phyloP scores from a whole-genome alignment of 2,113 vertebrate species.

The Falcunculus frontatus region DNA sequence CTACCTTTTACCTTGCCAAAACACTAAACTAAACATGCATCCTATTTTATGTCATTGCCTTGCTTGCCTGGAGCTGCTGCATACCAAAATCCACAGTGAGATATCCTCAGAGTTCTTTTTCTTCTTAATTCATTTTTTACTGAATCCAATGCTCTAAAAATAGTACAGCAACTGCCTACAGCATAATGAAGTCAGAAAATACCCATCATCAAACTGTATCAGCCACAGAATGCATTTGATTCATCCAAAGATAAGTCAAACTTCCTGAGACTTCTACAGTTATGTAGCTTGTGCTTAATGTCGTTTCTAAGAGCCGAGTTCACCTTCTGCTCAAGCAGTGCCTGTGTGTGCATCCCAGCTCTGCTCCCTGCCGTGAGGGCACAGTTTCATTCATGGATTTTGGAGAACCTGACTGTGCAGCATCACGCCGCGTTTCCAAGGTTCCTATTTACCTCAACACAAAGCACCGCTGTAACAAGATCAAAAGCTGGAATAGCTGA shows the following conservation, averaged over 20 bases:
- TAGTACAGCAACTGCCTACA: not conserved
- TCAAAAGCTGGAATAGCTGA: not conserved
- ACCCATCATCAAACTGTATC: not conserved
- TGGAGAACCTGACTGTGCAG: not conserved
- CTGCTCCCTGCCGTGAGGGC: accelerated
- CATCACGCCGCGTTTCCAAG: not conserved
- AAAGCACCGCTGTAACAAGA: not conserved
- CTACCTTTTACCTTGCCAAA: not conserved
- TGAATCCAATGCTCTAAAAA: not conserved
- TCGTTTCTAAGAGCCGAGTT: not conserved
- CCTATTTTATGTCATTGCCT: not conserved
- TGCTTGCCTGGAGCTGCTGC: not conserved
- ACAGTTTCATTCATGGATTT: not conserved
- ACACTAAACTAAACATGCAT: not conserved
- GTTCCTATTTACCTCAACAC: not conserved
- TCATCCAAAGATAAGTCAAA: not conserved
- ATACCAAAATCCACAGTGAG: not conserved
- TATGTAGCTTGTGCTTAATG: not conserved
- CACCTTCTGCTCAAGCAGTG: not conserved
- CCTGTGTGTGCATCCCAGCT: not conserved
- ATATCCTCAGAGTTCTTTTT: not conserved
- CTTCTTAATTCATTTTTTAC: not conserved
- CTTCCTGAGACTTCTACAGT: not conserved
- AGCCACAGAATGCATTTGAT: not conserved
- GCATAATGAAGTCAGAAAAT: not conserved